Base-by-base conservation (phyloP, 2,888 invertebrate genomes). In the Cybosia mesomella region DNA sequence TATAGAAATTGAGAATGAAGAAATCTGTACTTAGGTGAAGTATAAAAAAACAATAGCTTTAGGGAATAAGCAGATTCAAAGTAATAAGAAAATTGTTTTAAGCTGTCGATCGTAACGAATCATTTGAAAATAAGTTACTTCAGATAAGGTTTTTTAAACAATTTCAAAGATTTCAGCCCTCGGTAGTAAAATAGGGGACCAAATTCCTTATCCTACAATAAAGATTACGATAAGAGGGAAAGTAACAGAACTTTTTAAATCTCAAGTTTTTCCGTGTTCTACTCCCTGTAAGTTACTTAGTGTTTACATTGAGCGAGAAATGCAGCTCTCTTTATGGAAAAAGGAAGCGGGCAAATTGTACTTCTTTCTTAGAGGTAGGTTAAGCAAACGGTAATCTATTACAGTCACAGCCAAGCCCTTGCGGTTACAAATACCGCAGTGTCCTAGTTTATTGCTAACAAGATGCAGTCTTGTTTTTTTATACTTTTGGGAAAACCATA, bases 331-430 rank as follows among this genome's bases (percentile, higher is more conserved):
- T 58, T 73, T 68, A 75, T 72, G 55, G 68, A 74, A 79, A 83
- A 86, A 77, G 79, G 67, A 76, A 72, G 69, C 79, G 63, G 68
- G 83, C 76, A 83, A 82, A 81, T 80, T 81, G 75, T 82, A 73
- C 79, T 76, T 76, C 73, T 75, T 75, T 77, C 73, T 75, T 76
- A 64, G 76, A 82, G 83, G 82, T 83, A 86, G 89, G 89, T 87
- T 89, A 91, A 87, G 87, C 80, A 91, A 91, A 91, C 89, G 82
- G 85, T 83, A 85, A 85, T 83, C 83, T 84, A 88, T 89, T 87
- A 89, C 83, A 83, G 83, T 79, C 79, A 79, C 76, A 80, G 73
- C 79, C 78, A 74, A 83, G 82, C 82, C 82, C 88, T 87, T 89
- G 86, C 87, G 84, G 84, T 82, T 81, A 82, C 78, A 77, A 87